phyloP scores from a whole-genome alignment of 2,888 invertebrate species.

The Resseliella maxima region DNA sequence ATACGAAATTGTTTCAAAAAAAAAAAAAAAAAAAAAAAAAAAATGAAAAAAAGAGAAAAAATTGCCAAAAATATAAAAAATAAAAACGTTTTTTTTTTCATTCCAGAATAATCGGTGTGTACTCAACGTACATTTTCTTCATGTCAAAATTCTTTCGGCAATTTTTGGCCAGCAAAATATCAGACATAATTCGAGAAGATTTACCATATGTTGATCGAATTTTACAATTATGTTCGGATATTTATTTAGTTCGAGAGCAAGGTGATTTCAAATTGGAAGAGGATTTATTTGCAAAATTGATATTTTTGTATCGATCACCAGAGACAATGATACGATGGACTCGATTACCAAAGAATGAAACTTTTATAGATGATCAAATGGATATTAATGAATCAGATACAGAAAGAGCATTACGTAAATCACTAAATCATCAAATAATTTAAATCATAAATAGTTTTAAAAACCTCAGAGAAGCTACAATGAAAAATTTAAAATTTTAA shows the following conservation, averaged over 20 bases:
- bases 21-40: too few species aligned
- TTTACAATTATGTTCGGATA: conserved; percentile 83
- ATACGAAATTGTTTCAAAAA: too few species aligned
- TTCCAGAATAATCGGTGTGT: not conserved
- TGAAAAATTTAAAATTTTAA: too few species aligned
- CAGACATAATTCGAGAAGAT: not conserved
- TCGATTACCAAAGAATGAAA: conserved; percentile 63
- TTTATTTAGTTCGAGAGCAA: conserved; percentile 85
- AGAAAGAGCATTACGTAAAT: not conserved
- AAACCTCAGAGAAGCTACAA: too few species aligned
- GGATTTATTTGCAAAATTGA: conserved; percentile 92
- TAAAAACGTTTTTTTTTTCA: not conserved
- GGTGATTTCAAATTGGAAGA: conserved; percentile 89
- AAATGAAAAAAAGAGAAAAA: not conserved
- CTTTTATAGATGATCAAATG: conserved; percentile 60
- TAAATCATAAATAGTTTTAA: too few species aligned
- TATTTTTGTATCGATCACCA: conserved; percentile 94
- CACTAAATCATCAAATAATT: not conserved
- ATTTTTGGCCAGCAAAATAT: not conserved
- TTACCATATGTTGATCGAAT: conserved; percentile 84
- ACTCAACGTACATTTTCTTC: not conserved
- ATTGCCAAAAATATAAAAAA: too few species aligned
- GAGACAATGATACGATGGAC: conserved; percentile 89
- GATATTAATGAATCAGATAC: conserved; percentile 40
- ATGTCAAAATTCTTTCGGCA: not conserved